A percentile compares a stretch with the other conserved stretches of the same genome.
Conservation (phyloP, 2,797 vertebrate genomes). For the Tauraco hartlaubi region DNA sequence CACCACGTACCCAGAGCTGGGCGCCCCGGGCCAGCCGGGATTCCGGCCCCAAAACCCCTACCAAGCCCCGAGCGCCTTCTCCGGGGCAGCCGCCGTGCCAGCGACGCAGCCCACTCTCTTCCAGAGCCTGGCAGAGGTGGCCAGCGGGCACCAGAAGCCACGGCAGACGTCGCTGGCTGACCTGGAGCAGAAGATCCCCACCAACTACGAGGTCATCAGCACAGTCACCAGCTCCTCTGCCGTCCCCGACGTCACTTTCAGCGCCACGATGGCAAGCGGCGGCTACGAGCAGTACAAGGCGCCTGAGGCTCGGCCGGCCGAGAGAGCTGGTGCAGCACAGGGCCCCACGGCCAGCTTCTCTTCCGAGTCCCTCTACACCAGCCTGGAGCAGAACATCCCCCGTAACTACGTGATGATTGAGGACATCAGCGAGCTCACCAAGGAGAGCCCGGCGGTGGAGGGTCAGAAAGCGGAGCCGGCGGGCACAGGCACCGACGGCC, state of each 20-base stretch:
- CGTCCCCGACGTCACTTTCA: constrained; percentile 86
- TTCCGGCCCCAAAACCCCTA: constrained; percentile 89
- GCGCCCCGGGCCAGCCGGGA: constrained; percentile 85
- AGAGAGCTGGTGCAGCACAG: constrained; percentile 82
- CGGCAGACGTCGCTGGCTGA: constrained; percentile 95
- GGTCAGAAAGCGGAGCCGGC: constrained; percentile 86
- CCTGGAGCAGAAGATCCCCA: constrained; percentile 95
- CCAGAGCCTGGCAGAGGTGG: constrained; percentile 86
- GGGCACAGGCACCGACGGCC: constrained; percentile 73
- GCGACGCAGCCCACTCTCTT: constrained; percentile 85
- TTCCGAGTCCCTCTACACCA: constrained; percentile 92
- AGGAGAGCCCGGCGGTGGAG: constrained; percentile 87
- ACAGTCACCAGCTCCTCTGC: constrained; percentile 89
- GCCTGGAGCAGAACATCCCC: constrained; percentile 95
- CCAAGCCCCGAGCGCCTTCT: constrained; percentile 85
- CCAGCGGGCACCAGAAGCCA: constrained; percentile 89
- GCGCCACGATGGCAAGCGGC: constrained; percentile 79
- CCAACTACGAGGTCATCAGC: constrained; percentile 95
- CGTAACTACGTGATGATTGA: constrained; percentile 99
- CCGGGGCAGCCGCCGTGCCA: constrained; percentile 82
- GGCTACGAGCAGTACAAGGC: constrained; percentile 90
- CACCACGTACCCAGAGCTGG: constrained; percentile 89
- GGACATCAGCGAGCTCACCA: constrained; percentile 98
- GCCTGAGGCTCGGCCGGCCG: constrained; percentile 84
- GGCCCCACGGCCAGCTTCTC: constrained; percentile 89